phyloP scores from a whole-genome alignment of 2,797 vertebrate genomes.

The Tadarida brasiliensis region DNA sequence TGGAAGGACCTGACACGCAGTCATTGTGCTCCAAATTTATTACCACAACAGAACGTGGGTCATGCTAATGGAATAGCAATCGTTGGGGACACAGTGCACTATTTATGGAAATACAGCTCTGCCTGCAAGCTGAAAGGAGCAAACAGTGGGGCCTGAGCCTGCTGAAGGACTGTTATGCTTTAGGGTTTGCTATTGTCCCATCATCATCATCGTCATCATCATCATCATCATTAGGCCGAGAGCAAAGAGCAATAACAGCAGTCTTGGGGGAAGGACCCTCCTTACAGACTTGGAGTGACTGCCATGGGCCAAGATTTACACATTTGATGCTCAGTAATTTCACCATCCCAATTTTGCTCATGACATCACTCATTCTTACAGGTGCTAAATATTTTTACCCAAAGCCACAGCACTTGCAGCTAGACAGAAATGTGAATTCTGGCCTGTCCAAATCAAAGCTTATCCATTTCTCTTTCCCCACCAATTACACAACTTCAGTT shows the following conservation, averaged over 20 bases:
- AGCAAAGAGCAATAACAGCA: background rate
- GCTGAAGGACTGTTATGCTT: background rate
- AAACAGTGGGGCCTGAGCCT: background rate
- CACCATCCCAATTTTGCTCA: conserved; percentile 4
- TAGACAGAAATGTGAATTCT: background rate
- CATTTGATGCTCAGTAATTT: background rate
- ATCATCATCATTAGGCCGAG: background rate
- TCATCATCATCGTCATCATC: background rate
- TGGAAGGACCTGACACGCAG: conserved; percentile 72
- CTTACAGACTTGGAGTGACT: background rate
- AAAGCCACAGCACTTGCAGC: background rate
- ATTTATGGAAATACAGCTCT: background rate
- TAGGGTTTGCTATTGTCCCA: background rate
- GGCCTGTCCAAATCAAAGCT: conserved; percentile 23
- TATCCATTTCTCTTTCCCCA: background rate
- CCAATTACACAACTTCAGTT: background rate
- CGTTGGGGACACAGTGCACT: background rate
- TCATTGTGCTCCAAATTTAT: conserved; percentile 67
- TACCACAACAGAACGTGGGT: conserved; percentile 63
- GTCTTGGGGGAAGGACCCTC: background rate
- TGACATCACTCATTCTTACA: background rate
- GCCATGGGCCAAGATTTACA: background rate
- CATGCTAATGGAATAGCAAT: conserved; percentile 58
- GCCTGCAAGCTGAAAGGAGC: background rate
- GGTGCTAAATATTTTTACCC: conserved; percentile 25